Evolutionary conservation across 2,888 invertebrate species (phyloP), one percentile per base, ranked within the genome.

Genomic region (Teleiodes luculella): DNA sequence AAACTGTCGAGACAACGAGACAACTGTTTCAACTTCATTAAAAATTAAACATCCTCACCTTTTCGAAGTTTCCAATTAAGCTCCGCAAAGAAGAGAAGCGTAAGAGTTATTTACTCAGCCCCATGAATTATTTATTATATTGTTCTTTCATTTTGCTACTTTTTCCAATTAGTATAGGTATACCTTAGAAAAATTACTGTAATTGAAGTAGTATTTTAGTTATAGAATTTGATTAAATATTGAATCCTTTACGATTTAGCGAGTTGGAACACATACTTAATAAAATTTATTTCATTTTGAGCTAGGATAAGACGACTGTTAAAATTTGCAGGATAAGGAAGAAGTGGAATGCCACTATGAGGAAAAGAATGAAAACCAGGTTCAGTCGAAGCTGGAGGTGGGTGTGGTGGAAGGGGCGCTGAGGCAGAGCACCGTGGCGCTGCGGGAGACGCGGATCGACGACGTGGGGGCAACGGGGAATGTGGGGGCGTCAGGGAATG

Each of bases 361-460:
- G 58, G 89, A 89, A 69, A 89, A 89, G 74, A 89, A 89, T 63
- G 88, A 88, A 67, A 88, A 88, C 60, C 74, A 70, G 43, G 68
- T 67, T 0, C 68, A 78, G 1, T 60, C 71, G 24, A 84, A 81
- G 60, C 72, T 82, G 53, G 84, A 84, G 28, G 80, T 84, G 49
- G 83, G 78, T 30, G 60, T 82, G 55, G 77, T 86, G 39, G 85
- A 83, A 65, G 79, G 69, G 2, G 79, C 82, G 37, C 66, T 85
- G 1, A 36, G 60, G 36, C 68, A 70, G 54, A 65, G 59, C 45
- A 67, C 82, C 51, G 64, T 59, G 50, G 67, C 82, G 14, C 78
- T 93, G 55, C 82, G 93, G 60, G 93, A 93, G 83, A 93, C 93
- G 16, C 92, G 90, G 83, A 93, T 93, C 59, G 94, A 93, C 76